Evolutionary conservation across 64 coral and sea anemone genomes (phyloP), one percentile per base, ranked within the genome.

Genomic region (Stylophora pistillata): DNA sequence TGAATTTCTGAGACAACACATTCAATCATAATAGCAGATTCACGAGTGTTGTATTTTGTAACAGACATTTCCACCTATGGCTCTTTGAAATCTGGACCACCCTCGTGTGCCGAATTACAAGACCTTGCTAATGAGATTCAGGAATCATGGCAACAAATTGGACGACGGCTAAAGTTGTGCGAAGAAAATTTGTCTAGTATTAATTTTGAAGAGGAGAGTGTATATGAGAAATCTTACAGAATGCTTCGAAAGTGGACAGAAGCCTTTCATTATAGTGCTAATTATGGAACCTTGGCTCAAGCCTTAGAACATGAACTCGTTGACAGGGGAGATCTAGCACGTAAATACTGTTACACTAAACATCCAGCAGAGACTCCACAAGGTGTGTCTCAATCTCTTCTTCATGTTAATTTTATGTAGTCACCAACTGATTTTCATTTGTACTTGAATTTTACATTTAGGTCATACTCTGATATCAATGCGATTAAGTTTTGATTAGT

Each of bases 301-400:
- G 77, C 32, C 26, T 58, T 80, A 23, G 16, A 80, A 58, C 77
- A 80, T 55, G 9, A 23, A 20, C 54, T 80, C 58, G 77, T 80
- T 7, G 52, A 23, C 2, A 52, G 77, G 9, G 58, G 53, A 27
- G 77, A 80, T 28, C 53, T 80, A 9, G 77, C 77, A 1, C n/a
- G 27, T 18, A 80, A 80, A 25, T 80, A 25, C 29, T 80, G 77
- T 29, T 80, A 80, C 58, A 4, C 27, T n/a, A n/a, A n/a, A n/a
- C n/a, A n/a, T 57, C 56, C 7, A 57, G 56, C 6, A 10, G 56
- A 57, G 7, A 15, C 56, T 57, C 7, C 56, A 57, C 56, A 57
- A 57, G 56, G 7, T 15, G 9, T 15, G 56, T 7, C 15, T 10
- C 56, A 57, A 57, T 7, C 56, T 57, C 56, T 57, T 57, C 15